phyloP scores from a whole-genome alignment of 2,888 invertebrate species.

The Epistrophe eligans region DNA sequence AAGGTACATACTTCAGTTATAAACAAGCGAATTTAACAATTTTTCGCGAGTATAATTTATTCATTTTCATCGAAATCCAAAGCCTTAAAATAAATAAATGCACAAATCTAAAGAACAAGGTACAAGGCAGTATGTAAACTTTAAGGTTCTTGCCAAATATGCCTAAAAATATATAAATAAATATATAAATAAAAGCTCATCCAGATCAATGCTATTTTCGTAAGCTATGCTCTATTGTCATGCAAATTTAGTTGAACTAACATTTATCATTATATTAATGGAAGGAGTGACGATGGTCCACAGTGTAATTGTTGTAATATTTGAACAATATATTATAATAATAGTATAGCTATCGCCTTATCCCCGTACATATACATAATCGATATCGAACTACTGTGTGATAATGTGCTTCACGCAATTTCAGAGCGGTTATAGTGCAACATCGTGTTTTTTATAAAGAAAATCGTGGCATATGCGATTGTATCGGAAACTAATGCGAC shows the following conservation, averaged over 20 bases:
- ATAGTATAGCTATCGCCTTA: neutral
- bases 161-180: neutral
- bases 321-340: neutral
- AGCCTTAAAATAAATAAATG: too few species aligned
- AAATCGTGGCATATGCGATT: conserved; percentile 69
- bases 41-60: too few species aligned
- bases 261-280: neutral
- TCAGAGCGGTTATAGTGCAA: conserved; percentile 68
- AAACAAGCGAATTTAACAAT: too few species aligned
- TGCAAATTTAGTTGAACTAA: conserved; percentile 14
- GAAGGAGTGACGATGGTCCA: neutral
- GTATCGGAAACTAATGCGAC: conserved; percentile 66
- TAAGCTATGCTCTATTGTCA: neutral
- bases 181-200: neutral
- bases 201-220: neutral
- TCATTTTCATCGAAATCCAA: too few species aligned
- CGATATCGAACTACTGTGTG: conserved; percentile 63
- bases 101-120: too few species aligned
- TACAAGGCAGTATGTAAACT: too few species aligned
- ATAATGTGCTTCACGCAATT: conserved; percentile 59
- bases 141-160: neutral
- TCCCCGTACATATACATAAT: conserved; percentile 28
- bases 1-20: too few species aligned
- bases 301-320: neutral
- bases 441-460: conserved; percentile 65